Base-by-base conservation (phyloP, 1,140 invertebrate genomes). In the Sycophila sp. region DNA sequence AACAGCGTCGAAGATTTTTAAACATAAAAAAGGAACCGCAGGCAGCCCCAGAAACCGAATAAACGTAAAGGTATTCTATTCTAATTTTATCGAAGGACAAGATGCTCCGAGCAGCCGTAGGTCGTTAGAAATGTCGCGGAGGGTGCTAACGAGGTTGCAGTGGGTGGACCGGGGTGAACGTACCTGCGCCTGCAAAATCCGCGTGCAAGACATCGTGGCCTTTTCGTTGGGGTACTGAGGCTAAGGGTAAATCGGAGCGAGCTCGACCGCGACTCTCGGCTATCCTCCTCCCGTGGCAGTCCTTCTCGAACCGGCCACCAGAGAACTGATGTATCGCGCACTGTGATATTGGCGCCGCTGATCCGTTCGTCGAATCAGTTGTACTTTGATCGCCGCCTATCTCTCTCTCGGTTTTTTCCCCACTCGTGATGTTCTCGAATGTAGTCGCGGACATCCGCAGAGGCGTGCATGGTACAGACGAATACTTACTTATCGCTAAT, bases 111-210 rank as follows among this genome's bases (percentile, higher is more conserved):
- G n/a, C n/a, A n/a, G n/a, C n/a, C n/a, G n/a, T n/a, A n/a, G n/a
- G n/a, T n/a, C n/a, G n/a, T n/a, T n/a, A n/a, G n/a, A n/a, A n/a
- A n/a, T n/a, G n/a, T n/a, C n/a, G n/a, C 15, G 45, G 7, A 7
- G 45, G 45, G 0, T 49, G 17, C 5, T 10, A 13, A 7, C 19
- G 8, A 32, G 22, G 2, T 55, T 11, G 30, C 13, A 11, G 13
- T 2, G 51, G 6, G 28, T 42, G 13, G n/a, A 69, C 42, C n/a
- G 47, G 17, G 13, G 10, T 30, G 3, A 32, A 36, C 87, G 84
- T 89, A 92, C 91, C 88, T 92, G 91, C 86, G 90, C 89, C 88
- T 90, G 89, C 86, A 92, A 89, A 89, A 92, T 89, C 89, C 90
- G 87, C 76, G 88, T 88, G 89, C 90, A 91, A 88, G 90, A 91